Percentiles rank a stretch among this genome's conserved stretches.
phyloP scores from a whole-genome alignment of 2,113 vertebrate genomes.

The Melanocharis versteri region DNA sequence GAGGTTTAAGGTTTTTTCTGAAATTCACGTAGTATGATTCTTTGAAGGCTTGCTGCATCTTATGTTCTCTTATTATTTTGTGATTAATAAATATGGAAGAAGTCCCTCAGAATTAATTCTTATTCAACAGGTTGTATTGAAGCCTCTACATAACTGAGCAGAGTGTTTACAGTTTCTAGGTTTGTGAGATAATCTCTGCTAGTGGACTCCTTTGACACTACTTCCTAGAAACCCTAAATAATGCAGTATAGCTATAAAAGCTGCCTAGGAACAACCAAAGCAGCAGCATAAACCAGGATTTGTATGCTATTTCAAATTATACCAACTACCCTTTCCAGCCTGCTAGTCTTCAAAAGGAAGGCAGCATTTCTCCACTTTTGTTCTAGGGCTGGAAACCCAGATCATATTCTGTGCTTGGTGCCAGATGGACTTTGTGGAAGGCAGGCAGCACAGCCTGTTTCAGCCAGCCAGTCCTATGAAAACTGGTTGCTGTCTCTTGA shows the following conservation, averaged over 20 bases:
- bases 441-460: not conserved
- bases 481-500: not conserved
- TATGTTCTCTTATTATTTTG: not conserved
- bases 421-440: not conserved
- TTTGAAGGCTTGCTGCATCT: not conserved
- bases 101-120: not conserved
- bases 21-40: not conserved
- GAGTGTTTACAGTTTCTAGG: not conserved
- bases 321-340: not conserved
- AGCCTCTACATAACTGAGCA: not conserved
- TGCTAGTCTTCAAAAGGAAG: not conserved
- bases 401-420: not conserved
- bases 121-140: not conserved
- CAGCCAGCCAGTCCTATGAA: not conserved
- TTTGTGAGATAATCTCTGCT: not conserved
- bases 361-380: not conserved
- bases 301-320: not conserved
- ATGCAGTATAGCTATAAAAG: not conserved
- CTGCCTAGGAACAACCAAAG: not conserved
- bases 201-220: not conserved
- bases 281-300: not conserved
- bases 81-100: not conserved
- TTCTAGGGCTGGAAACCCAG: not conserved
- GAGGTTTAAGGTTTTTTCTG: not conserved
- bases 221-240: not conserved